phyloP scores from a whole-genome alignment of 1,140 invertebrate genomes.

The Popillia japonica region DNA sequence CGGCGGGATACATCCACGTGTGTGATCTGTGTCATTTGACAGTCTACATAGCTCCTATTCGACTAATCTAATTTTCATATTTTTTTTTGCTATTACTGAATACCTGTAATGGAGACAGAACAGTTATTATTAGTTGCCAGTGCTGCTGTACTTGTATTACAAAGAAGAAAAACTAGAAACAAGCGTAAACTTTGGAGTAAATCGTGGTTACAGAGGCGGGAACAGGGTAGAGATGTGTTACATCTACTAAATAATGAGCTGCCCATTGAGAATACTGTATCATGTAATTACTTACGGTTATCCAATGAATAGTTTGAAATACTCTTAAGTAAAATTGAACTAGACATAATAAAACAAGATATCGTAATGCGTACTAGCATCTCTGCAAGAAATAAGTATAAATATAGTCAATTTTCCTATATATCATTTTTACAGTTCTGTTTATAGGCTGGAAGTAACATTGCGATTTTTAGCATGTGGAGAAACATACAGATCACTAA shows the following conservation, averaged over 20 bases:
- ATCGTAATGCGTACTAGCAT: background rate
- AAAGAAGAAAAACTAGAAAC: background rate
- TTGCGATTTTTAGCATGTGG: background rate
- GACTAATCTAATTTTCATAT: too few species aligned
- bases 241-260: constrained; percentile 1
- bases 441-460: background rate
- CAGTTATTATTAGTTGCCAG: background rate
- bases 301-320: background rate
- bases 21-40: too few species aligned
- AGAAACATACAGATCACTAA: background rate
- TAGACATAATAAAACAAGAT: background rate
- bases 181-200: background rate
- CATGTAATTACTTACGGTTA: background rate
- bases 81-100: too few species aligned
- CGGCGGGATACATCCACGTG: too few species aligned
- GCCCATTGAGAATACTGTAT: background rate
- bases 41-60: too few species aligned
- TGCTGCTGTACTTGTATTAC: background rate
- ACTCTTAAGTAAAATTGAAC: background rate
- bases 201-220: background rate
- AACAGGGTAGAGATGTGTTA: background rate
- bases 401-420: background rate
- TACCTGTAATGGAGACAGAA: background rate
- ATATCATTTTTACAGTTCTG: background rate
- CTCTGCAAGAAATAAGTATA: background rate